Conservation (phyloP, 1,140 invertebrate genomes). For the Drosophila subobscura region DNA sequence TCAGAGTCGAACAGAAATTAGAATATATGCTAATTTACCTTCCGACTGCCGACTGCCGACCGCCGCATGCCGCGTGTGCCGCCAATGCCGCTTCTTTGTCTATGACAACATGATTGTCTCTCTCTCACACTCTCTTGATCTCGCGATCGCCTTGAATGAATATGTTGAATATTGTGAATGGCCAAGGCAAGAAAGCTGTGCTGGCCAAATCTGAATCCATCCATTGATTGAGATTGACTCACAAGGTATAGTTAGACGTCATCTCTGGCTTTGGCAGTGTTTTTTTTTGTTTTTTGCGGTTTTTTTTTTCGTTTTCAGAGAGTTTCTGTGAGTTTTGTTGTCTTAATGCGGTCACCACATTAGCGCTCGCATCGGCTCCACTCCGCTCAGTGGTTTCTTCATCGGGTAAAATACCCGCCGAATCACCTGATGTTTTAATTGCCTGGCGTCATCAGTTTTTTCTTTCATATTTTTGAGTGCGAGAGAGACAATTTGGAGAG, state of each 20-base stretch:
- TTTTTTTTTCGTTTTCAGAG: conserved; percentile 26
- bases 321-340: conserved; percentile 4
- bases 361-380: conserved; percentile 29
- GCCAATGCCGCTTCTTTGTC: conserved; percentile 7
- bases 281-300: conserved; percentile 28
- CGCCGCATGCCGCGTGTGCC: conserved; percentile 22
- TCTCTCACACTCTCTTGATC: too few species aligned
- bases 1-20: conserved; percentile 54
- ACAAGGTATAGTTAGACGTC: conserved; percentile 57
- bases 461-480: conserved; percentile 4
- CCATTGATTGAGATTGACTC: conserved; percentile 22
- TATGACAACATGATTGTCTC: conserved; percentile 46
- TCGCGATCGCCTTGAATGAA: conserved; percentile 62
- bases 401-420: conserved; percentile 54
- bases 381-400: conserved; percentile 4
- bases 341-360: conserved; percentile 42
- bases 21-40: conserved; percentile 78
- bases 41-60: conserved; percentile 21
- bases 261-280: conserved; percentile 46
- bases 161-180: conserved; percentile 51
- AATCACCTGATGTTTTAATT: conserved; percentile 82
- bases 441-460: conserved; percentile 67
- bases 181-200: conserved; percentile 11
- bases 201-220: conserved; percentile 27
- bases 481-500: conserved; percentile 28